Conservation (phyloP, 1,140 invertebrate species). For the fruit fly (Drosophila melanogaster) region DNA sequence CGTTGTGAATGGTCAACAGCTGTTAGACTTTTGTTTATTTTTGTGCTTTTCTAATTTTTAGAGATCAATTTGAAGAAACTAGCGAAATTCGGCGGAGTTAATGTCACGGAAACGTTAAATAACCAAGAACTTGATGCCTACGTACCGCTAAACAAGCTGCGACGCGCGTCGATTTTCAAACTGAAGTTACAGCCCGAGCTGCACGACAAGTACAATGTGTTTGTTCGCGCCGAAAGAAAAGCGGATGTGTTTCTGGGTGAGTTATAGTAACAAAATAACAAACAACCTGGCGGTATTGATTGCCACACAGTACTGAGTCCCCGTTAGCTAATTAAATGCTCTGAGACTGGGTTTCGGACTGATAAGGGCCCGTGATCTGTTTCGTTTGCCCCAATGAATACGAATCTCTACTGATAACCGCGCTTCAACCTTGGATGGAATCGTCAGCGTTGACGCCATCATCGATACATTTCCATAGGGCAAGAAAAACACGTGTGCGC, state of each 20-base stretch:
- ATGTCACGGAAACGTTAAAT: conserved; percentile 26
- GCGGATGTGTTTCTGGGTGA: conserved; percentile 80
- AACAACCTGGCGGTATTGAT: conserved; percentile 34
- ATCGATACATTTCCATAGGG: conserved; percentile 9
- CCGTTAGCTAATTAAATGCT: conserved; percentile 6
- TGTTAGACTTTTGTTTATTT: conserved; percentile 23
- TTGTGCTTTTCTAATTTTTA: conserved; percentile 27
- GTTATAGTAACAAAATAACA: conserved; percentile 25
- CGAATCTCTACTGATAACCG: conserved; percentile 55
- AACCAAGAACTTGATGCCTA: conserved; percentile 71
- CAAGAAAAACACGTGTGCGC: conserved; percentile 24
- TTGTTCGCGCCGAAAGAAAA: conserved; percentile 79
- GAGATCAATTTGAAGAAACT: conserved; percentile 82
- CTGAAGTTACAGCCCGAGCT: conserved; percentile 68
- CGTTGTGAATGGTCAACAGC: conserved; percentile 23
- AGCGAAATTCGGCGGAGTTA: conserved; percentile 64
- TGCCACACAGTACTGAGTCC: conserved; percentile 43
- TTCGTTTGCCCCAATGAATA: conserved; percentile 28
- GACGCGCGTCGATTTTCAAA: conserved; percentile 66
- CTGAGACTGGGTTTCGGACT: conserved; percentile 8
- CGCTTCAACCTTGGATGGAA: conserved; percentile 24
- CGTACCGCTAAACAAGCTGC: conserved; percentile 76
- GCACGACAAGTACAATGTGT: conserved; percentile 62
- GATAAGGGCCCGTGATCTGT: conserved; percentile 30
- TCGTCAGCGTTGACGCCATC: conserved; percentile 34